These are phyloP conservation scores for Zaprionus obscuricornis DNA, from an alignment of 2,888 invertebrate genomes.

Conservation along the genomic window DNA sequence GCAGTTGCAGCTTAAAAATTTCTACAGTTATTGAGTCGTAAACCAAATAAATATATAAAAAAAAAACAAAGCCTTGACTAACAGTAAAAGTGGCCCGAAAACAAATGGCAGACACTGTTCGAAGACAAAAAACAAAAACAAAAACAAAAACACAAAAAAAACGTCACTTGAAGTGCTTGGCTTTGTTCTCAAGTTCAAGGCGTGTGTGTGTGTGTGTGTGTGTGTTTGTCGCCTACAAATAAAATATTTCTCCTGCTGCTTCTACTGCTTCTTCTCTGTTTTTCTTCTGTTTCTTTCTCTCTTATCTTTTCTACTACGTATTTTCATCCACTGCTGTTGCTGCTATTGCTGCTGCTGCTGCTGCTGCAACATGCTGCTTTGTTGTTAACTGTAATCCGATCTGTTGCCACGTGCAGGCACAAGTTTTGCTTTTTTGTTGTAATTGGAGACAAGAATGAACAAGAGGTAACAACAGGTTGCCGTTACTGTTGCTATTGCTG, in stretches of 20 bases:
- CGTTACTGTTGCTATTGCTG: background rate
- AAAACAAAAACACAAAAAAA: too few species aligned
- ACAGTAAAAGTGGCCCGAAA: conserved; percentile 36
- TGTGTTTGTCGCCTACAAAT: too few species aligned
- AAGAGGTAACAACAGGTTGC: conserved; percentile 47
- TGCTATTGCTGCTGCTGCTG: too few species aligned
- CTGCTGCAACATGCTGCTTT: too few species aligned
- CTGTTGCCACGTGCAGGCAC: conserved; percentile 58
- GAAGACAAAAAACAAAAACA: too few species aligned
- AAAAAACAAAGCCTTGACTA: conserved; percentile 8
- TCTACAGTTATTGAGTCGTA: conserved; percentile 19
- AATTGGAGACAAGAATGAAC: conserved; percentile 56
- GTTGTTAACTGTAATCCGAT: too few species aligned
- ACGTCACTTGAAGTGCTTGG: conserved; percentile 4
- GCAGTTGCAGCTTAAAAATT: background rate
- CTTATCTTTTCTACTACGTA: conserved; percentile 3
- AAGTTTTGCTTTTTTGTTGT: conserved; percentile 47
- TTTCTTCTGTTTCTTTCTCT: background rate
- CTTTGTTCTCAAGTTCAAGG: conserved; percentile 54
- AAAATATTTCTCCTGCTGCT: too few species aligned
- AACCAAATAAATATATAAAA: too few species aligned
- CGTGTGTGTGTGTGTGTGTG: too few species aligned
- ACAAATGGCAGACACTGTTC: background rate
- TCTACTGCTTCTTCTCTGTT: background rate
- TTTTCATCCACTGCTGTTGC: too few species aligned